Evolutionary conservation across 2,888 invertebrate species (phyloP).

Genomic region (Coleophora flavipennella): DNA sequence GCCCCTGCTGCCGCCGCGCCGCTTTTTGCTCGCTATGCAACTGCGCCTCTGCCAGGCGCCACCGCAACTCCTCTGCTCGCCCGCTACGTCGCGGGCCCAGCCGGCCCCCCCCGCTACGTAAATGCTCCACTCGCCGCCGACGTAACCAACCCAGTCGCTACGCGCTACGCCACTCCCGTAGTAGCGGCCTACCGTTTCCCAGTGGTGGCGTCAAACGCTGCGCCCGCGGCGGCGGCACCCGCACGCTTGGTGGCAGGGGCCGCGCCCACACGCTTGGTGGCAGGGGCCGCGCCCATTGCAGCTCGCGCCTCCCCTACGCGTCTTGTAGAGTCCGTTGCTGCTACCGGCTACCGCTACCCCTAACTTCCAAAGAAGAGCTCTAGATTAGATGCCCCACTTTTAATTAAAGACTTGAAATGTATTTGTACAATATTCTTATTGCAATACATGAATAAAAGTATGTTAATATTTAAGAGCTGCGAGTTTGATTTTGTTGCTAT

Average conservation of each 20-base stretch:
- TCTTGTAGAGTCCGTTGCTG: slow-evolving; percentile 62
- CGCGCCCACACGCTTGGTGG: slow-evolving; percentile 18
- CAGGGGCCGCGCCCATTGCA: slow-evolving; percentile 8
- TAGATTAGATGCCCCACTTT: slow-evolving; percentile 20
- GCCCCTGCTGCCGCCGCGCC: slow-evolving; percentile 17
- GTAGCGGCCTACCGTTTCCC: slow-evolving; percentile 21
- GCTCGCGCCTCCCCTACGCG: slow-evolving; percentile 3
- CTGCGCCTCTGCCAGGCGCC: slow-evolving; percentile 19
- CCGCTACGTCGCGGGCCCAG: slow-evolving; percentile 20
- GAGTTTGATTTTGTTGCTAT: too few relatives aligned
- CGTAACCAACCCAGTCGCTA: slow-evolving; percentile 10
- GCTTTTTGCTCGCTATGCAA: slow-evolving; percentile 5
- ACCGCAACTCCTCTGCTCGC: slow-evolving; percentile 18
- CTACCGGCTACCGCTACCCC: slow-evolving; percentile 56
- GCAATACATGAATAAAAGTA: too few relatives aligned
- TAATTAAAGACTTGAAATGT: slow-evolving; percentile 50
- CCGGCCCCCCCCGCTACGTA: slow-evolving; percentile 21
- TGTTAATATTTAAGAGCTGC: too few relatives aligned
- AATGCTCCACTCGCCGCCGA: not conserved
- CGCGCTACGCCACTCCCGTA: slow-evolving; percentile 24
- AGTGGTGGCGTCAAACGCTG: slow-evolving; percentile 11
- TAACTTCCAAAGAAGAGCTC: slow-evolving; percentile 27
- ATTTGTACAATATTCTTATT: slow-evolving; percentile 28
- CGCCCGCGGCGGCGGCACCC: slow-evolving; percentile 20
- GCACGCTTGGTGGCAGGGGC: slow-evolving; percentile 5